A percentile compares a stretch with the other conserved stretches of the same genome.
Conservation (phyloP, 2,113 vertebrate species). For the Vombatus ursinus region DNA sequence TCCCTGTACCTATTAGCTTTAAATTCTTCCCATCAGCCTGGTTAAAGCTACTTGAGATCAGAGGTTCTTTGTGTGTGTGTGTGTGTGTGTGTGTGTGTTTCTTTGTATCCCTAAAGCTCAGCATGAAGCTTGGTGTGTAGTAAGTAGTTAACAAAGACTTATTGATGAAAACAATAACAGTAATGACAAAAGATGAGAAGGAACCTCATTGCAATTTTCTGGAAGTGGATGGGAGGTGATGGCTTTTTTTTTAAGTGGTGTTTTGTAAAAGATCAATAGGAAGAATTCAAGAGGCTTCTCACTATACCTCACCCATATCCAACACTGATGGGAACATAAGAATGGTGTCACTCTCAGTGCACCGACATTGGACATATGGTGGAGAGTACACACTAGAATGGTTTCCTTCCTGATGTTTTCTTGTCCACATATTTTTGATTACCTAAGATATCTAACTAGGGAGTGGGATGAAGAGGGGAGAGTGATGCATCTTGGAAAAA, state of each 20-base stretch:
- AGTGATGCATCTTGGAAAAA: constrained; percentile 62
- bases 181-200: neutral
- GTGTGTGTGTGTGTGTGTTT: neutral
- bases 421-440: constrained; percentile 59
- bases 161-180: neutral
- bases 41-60: neutral
- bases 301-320: neutral
- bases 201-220: neutral
- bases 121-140: neutral
- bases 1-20: too few relatives aligned
- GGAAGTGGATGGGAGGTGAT: neutral
- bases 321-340: constrained; percentile 11
- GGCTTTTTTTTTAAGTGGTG: neutral
- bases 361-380: neutral
- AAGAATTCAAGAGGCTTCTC: neutral
- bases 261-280: neutral
- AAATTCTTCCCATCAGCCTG: neutral
- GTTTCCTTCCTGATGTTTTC: constrained; percentile 58
- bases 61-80: too few relatives aligned
- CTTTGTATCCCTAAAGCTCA: neutral
- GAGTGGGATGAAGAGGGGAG: neutral
- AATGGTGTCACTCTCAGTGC: neutral
- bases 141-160: neutral
- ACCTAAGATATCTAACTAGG: constrained; percentile 42
- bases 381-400: constrained; percentile 39